Conservation (phyloP, 2,888 invertebrate genomes). For the Pyrocoelia pectoralis region DNA sequence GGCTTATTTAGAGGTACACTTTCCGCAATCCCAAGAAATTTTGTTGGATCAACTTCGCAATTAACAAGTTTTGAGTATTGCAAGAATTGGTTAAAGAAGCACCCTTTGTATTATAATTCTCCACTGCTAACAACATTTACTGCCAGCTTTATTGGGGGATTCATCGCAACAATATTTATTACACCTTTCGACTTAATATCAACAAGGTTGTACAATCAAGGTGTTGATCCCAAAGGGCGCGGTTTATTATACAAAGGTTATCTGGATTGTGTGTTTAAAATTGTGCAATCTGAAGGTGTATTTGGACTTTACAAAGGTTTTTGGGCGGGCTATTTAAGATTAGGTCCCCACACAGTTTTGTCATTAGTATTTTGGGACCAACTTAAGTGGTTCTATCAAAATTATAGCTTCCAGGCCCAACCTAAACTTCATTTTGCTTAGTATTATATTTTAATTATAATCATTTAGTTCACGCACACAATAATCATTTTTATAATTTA, state of each 20-base stretch:
- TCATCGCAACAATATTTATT: constrained; percentile 79
- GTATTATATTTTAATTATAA: not conserved
- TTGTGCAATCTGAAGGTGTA: constrained; percentile 76
- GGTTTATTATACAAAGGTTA: constrained; percentile 78
- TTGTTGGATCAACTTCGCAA: constrained; percentile 84
- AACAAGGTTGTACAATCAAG: constrained; percentile 89
- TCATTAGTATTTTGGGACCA: constrained; percentile 85
- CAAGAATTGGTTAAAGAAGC: constrained; percentile 66
- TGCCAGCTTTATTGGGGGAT: constrained; percentile 80
- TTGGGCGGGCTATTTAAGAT: constrained; percentile 80
- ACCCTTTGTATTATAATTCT: constrained; percentile 60
- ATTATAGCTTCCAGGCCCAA: not conserved
- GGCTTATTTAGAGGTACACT: constrained; percentile 85
- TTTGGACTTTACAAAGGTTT: constrained; percentile 87
- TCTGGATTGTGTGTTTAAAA: constrained; percentile 79
- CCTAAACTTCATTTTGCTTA: not conserved
- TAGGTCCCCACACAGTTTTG: constrained; percentile 87
- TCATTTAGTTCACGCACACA: no score
- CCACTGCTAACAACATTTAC: constrained; percentile 73
- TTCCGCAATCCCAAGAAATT: constrained; percentile 76
- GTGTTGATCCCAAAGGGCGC: constrained; percentile 70
- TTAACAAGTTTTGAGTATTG: constrained; percentile 81
- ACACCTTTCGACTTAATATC: constrained; percentile 91
- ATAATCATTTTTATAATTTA: no score
- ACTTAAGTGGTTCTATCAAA: constrained; percentile 54